Evolutionary conservation across 1,140 invertebrate genomes (phyloP).

Genomic region (Bombus affinis): DNA sequence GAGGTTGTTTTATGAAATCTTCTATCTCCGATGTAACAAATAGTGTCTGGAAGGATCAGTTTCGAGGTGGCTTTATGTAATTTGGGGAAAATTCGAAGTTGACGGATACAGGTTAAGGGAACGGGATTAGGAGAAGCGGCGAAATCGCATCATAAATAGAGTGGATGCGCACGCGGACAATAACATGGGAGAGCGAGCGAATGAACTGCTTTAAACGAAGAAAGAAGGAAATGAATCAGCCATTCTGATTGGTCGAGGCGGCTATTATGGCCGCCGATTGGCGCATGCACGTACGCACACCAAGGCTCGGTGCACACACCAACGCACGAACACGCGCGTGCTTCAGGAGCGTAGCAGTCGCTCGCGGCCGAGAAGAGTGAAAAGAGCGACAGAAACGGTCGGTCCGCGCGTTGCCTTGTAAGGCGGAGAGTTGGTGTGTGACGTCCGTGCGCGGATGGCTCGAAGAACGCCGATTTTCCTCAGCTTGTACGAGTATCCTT

Average conservation of each 20-base stretch:
- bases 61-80: neutral
- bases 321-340: slow-evolving; percentile 46
- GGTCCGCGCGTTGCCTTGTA: slow-evolving; percentile 76
- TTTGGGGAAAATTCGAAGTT: neutral
- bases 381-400: slow-evolving; percentile 76
- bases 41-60: neutral
- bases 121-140: slow-evolving; percentile 8
- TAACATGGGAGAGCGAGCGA: slow-evolving; percentile 15
- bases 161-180: slow-evolving; percentile 59
- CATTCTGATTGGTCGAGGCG: slow-evolving; percentile 69
- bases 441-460: slow-evolving; percentile 68
- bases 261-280: slow-evolving; percentile 71
- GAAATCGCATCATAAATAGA: slow-evolving; percentile 51
- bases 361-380: slow-evolving; percentile 74
- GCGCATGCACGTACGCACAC: slow-evolving; percentile 57
- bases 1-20: neutral
- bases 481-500: slow-evolving; percentile 40
- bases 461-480: slow-evolving; percentile 65
- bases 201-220: slow-evolving; percentile 2
- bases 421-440: slow-evolving; percentile 65
- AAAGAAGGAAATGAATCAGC: slow-evolving; percentile 43
- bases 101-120: slow-evolving; percentile 46
- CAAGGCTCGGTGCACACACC: slow-evolving; percentile 25
- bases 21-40: neutral
- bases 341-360: slow-evolving; percentile 69